Base-by-base conservation (phyloP, 2,888 invertebrate species). In the Drosophila anomelani region DNA sequence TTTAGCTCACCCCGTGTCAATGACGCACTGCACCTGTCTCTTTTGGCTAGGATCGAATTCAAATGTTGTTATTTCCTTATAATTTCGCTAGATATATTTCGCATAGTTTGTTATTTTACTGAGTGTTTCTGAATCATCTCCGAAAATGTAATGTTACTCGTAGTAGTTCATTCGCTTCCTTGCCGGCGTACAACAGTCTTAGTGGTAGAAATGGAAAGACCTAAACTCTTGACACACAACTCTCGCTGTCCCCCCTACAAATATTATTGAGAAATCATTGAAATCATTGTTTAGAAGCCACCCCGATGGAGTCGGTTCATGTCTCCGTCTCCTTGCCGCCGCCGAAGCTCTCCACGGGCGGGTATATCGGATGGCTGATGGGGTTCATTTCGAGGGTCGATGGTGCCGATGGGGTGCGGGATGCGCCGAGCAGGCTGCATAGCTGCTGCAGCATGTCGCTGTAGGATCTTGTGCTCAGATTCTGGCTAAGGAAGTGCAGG, bases 361-460 rank as follows among this genome's bases (percentile, higher is more conserved):
- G 96, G 92, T 97, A 97, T 72, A 97, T 96, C 7, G 96, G 96
- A 64, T 96, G 95, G 92, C 97, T 97, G 71, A 97, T 96, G 8
- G 96, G 96, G 63, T 96, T 95, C 95, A 97, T 96, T 93, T 97
- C 97, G 78, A 97, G 93, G 20, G 97, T 97, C 60, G 97, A 97
- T 0, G 97, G 97, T 4, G 97, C 97, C 1, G 97, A 97, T 0
- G 97, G 97, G 71, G 96, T 95, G 90, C 96, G 95, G 83, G 96
- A 94, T 73, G 95, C 94, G 53, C 95, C 90, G 23, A 92, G 79
- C 36, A 84, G 74, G 71, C 81, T 79, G 74, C 92, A 92, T n/a
- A 97, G 92, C 88, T 97, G 96, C 79, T 96, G 96, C 85, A 97
- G 90, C 76, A 97, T 95, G 90, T 97, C 97, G 60, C 95, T 95